Evolutionary conservation across 2,797 vertebrate species (phyloP).

Genomic region (Triplophysa yarkandensis): DNA sequence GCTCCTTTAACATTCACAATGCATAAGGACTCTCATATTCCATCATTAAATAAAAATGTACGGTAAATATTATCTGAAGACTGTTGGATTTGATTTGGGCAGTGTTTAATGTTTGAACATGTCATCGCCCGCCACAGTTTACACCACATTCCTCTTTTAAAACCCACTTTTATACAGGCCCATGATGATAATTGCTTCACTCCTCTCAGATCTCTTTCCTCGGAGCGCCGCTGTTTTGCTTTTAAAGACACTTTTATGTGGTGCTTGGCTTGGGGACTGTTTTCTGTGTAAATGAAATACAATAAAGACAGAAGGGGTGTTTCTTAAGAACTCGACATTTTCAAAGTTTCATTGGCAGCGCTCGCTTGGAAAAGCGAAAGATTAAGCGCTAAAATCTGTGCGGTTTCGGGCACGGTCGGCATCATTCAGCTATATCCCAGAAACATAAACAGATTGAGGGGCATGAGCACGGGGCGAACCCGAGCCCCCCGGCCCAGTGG

Average conservation of each 20-base stretch:
- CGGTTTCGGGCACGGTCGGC: constrained; percentile 72
- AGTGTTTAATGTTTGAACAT: constrained; percentile 46
- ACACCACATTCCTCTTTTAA: constrained; percentile 72
- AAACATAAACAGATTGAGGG: constrained; percentile 64
- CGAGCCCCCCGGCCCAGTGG: constrained; percentile 60
- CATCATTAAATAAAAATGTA: constrained; percentile 40
- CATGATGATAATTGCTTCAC: constrained; percentile 73
- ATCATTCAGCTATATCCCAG: constrained; percentile 72
- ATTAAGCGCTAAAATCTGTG: constrained; percentile 72
- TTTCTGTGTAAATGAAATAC: constrained; percentile 82
- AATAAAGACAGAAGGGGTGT: constrained; percentile 81
- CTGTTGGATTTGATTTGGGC: constrained; percentile 31
- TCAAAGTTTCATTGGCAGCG: constrained; percentile 69
- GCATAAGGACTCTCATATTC: constrained; percentile 19
- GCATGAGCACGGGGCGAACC: constrained; percentile 64
- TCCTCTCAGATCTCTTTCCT: constrained; percentile 77
- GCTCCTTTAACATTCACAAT: constrained; percentile 7
- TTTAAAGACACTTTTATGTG: constrained; percentile 76
- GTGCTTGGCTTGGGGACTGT: constrained; percentile 74
- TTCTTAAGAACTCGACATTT: constrained; percentile 77
- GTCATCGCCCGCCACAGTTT: constrained; percentile 50
- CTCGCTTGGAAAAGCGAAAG: constrained; percentile 72
- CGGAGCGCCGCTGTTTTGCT: constrained; percentile 79
- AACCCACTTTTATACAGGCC: constrained; percentile 56
- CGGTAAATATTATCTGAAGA: constrained; percentile 28